A percentile compares a stretch with the other conserved stretches of the same genome.
Conservation (phyloP, 1,140 invertebrate genomes). For the Galendromus occidentalis region DNA sequence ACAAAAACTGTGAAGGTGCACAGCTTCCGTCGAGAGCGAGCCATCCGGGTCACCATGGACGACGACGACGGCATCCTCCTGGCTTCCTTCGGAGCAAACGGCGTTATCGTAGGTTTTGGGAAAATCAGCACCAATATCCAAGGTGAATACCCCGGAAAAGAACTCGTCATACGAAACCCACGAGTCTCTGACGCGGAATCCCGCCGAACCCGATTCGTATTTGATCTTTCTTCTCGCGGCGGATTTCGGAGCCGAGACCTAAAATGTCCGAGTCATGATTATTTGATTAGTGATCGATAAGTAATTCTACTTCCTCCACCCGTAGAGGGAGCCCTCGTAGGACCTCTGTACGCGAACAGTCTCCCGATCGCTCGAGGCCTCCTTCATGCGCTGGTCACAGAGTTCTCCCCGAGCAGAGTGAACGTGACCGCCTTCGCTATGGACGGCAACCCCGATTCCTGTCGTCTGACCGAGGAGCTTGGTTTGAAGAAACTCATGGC, state of each 20-base stretch:
- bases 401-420: constrained; percentile 13
- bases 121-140: constrained; percentile 8
- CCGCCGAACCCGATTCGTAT: no score
- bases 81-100: background rate
- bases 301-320: background rate
- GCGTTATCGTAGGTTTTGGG: background rate
- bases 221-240: no score
- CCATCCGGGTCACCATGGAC: background rate
- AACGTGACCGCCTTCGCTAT: constrained; percentile 20
- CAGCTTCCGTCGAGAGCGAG: background rate
- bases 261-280: no score
- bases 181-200: no score
- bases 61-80: constrained; percentile 1
- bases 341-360: constrained; percentile 21
- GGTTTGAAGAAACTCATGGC: constrained; percentile 16
- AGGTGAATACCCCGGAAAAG: background rate
- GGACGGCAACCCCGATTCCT: constrained; percentile 15
- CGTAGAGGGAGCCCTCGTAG: constrained; percentile 16
- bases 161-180: no score
- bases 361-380: constrained; percentile 19
- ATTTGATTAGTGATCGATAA: no score
- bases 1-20: background rate
- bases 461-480: constrained; percentile 18
- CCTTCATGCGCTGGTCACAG: constrained; percentile 15
- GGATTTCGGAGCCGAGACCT: no score